phyloP scores from a whole-genome alignment of 2,888 invertebrate species.

The Polydesmus complanatus region DNA sequence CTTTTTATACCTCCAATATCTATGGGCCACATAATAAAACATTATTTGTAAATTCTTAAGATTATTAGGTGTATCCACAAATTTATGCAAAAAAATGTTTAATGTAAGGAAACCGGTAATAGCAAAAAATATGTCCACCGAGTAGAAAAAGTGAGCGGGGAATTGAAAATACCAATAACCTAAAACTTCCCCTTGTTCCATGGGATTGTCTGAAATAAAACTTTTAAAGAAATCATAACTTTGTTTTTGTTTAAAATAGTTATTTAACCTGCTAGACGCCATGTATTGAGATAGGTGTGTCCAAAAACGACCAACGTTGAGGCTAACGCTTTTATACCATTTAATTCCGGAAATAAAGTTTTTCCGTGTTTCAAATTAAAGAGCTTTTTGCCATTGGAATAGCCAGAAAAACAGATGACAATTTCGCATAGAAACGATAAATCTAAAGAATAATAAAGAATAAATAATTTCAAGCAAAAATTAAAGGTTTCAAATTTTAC shows the following conservation, averaged over 20 bases:
- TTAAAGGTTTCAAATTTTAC: no score
- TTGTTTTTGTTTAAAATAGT: background rate
- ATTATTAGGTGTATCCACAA: background rate
- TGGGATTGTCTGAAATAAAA: background rate
- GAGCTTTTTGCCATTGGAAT: background rate
- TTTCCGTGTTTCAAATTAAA: background rate
- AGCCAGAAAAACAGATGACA: background rate
- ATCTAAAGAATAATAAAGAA: no score
- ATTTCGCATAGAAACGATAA: no score
- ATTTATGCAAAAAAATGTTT: background rate
- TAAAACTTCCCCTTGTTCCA: background rate
- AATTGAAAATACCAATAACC: background rate
- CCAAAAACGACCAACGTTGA: background rate
- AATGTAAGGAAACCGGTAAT: background rate
- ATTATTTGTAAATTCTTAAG: background rate
- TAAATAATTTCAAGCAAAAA: no score
- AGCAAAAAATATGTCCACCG: background rate
- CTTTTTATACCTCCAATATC: background rate
- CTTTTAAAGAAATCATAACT: background rate
- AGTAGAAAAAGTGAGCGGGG: background rate
- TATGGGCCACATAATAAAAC: background rate
- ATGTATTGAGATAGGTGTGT: background rate
- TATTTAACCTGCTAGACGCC: background rate
- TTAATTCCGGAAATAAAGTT: background rate
- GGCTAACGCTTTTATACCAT: background rate